Base-by-base conservation (phyloP, 2,888 invertebrate genomes). In the Stenotaenia linearis region DNA sequence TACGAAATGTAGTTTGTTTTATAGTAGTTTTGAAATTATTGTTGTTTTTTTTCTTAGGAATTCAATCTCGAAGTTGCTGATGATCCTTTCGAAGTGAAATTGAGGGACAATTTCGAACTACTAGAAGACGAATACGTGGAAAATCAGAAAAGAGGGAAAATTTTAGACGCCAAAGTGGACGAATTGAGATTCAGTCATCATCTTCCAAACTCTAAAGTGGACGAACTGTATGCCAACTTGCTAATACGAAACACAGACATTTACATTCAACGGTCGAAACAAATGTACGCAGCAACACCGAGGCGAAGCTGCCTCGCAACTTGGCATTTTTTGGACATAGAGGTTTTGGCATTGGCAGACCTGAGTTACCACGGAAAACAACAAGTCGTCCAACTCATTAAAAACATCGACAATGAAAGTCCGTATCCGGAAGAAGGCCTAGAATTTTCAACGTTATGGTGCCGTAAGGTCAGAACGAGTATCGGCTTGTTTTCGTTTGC, bases 61-160 rank as follows among this genome's bases (percentile, higher is more conserved):
- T 92, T 96, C 84, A 86, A 93, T 1, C 91, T 99, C 83, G 97
- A 98, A 88, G 91, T 99, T 88, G 93, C 93, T 82, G 99, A 99
- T 85, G 98, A 99, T 90, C 98, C 98, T 0, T 98, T 99, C 85
- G 99, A 99, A 88, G 96, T 98, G 2, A 95, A 95, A 84, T 88
- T 99, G 7, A 90, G 97, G 0, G 97, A 98, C 84, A 98, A 98
- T 86, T 98, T 96, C 86, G 97, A 97, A 85, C 88, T 98, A 0
- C 86, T 97, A 75, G 95, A 96, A 84, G 98, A 99, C 84, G 98
- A 99, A 86, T 96, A 95, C 84, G 92, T 93, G 83, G 98, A 99
- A 86, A 94, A 95, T 84, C 90, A 95, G 84, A 96, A 96, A 85
- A 89, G 98, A 23, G 90, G 93, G 81, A 92, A 93, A 80, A 92